Evolutionary conservation across 1,140 invertebrate genomes (phyloP), one percentile per base, ranked within the genome.

Genomic region (Teleopsis dalmanni): DNA sequence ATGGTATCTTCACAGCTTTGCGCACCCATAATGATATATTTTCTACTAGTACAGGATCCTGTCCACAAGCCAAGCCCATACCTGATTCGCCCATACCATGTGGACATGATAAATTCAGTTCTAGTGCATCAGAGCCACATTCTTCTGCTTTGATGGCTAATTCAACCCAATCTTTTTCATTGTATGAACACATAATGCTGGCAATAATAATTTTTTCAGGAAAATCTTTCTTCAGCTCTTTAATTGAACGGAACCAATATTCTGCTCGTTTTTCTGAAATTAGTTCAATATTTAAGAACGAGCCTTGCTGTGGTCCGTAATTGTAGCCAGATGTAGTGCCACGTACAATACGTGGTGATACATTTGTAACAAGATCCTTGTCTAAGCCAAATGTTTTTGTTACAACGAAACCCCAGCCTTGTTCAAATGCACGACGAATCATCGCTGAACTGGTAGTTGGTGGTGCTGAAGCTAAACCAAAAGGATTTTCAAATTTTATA

Each of bases 71-170:
- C 22, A 99, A 47, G 0, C 95, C 95, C 95, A 99, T 98, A 41
- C 94, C 94, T 45, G 88, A 80, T 76, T 96, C 93, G 3, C 91
- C 94, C 93, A 99, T 98, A 21, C 96, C 96, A 75, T 99, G 95
- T 1, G 96, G 95, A 75, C 96, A 98, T 0, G 91, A 96, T 5
- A 99, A 71, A 77, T 99, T 99, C 27, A 98, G 71, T 72, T 99
- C 96, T 4, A 99, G 73, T 1, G 91, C 94, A 76, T 98, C 93
- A 1, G 95, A 83, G 3, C 95, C 95, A 10, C 91, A 80, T 4
- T 78, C 76, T 73, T 91, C 90, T 5, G 91, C 83, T 71, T 77
- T 84, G 58, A 75, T 74, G 1, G 93, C 81, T 27, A 98, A 67
- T 61, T 85, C 77, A 16, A 73, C 83, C 96, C 96, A 99, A 72